phyloP scores from a whole-genome alignment of 2,888 invertebrate species.

The Alcis repandata region DNA sequence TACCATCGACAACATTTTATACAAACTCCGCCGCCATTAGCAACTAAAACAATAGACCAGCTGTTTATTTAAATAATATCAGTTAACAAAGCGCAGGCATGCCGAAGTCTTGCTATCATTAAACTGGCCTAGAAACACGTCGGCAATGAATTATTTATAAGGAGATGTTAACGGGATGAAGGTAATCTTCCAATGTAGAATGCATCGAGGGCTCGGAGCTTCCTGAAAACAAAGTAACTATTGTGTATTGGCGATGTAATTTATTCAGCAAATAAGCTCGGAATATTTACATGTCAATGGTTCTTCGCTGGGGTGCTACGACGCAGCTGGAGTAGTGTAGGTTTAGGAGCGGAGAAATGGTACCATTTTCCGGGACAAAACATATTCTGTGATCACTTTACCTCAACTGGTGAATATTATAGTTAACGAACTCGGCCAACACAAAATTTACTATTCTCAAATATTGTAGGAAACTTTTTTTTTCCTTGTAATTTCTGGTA shows the following conservation, averaged over 20 bases:
- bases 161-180: constrained; percentile 65
- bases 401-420: no score
- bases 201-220: constrained; percentile 46
- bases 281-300: constrained; percentile 48
- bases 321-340: background rate
- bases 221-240: constrained; percentile 55
- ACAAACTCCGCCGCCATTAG: constrained; percentile 47
- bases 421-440: no score
- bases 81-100: constrained; percentile 60
- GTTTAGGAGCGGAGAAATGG: background rate
- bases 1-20: constrained; percentile 53
- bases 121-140: constrained; percentile 55
- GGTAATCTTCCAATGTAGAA: constrained; percentile 51
- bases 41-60: constrained; percentile 52
- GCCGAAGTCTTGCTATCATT: constrained; percentile 67
- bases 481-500: no score
- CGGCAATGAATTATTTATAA: constrained; percentile 68
- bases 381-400: no score
- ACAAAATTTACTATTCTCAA: no score
- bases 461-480: no score
- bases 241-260: constrained; percentile 52
- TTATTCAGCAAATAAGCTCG: constrained; percentile 48
- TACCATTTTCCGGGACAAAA: background rate
- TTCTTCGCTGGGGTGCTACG: constrained; percentile 7
- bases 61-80: constrained; percentile 64